Percentiles rank a stretch among this genome's conserved stretches.
Evolutionary conservation across 2,888 invertebrate genomes (phyloP).

Genomic region (Mystacides longicornis): DNA sequence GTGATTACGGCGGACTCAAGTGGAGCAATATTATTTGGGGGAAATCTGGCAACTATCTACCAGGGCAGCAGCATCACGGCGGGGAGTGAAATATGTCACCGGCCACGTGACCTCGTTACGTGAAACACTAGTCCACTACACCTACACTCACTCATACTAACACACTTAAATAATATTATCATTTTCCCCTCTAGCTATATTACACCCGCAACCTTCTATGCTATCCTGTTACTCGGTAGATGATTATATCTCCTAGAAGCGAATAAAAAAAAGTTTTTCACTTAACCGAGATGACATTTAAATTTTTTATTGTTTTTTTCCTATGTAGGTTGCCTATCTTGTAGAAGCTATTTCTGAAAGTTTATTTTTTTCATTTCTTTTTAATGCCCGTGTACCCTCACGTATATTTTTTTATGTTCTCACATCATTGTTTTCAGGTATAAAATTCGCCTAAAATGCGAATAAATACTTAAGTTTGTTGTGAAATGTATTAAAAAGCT

Average conservation of each 20-base stretch:
- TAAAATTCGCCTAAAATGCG: neutral
- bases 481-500: too few relatives aligned
- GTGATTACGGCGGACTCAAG: neutral
- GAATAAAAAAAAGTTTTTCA: constrained; percentile 2
- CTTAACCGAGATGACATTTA: constrained; percentile 1
- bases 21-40: constrained; percentile 1
- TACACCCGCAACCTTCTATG: neutral
- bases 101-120: constrained; percentile 25
- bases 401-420: neutral
- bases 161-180: neutral
- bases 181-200: neutral
- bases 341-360: neutral
- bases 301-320: neutral
- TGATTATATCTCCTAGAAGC: neutral
- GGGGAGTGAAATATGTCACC: constrained; percentile 23
- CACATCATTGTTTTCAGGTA: neutral
- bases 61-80: neutral
- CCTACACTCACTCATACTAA: neutral
- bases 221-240: neutral
- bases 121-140: constrained; percentile 19
- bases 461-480: too few relatives aligned
- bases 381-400: neutral
- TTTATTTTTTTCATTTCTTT: neutral
- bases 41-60: neutral
- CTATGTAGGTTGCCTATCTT: neutral